Conservation (phyloP, 2,113 vertebrate genomes). For the Pogona vitticeps region DNA sequence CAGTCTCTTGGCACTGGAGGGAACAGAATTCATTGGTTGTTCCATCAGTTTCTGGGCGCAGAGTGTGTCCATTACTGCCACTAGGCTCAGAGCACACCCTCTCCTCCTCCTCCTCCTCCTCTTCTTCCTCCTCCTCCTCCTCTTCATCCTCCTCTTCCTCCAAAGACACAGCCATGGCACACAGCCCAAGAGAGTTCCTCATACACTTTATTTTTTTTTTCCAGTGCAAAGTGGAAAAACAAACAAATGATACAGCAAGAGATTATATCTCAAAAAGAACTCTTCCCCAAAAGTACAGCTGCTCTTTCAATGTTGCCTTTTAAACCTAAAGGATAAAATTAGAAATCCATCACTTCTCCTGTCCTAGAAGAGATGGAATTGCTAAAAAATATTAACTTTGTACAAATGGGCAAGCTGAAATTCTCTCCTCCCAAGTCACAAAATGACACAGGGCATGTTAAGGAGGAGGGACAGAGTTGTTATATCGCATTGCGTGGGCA, state of each 20-base stretch:
- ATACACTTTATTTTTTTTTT: not conserved
- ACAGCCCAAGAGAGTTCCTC: not conserved
- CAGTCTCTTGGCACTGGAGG: not conserved
- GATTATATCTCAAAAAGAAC: not conserved
- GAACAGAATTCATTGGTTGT: slow-evolving; percentile 9
- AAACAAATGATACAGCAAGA: not conserved
- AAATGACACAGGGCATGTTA: not conserved
- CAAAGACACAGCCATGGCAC: slow-evolving; percentile 13
- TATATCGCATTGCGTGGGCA: not conserved
- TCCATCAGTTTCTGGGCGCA: not conserved
- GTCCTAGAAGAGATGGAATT: not conserved
- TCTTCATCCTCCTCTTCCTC: not conserved
- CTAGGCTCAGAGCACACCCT: not conserved
- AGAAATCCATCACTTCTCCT: not conserved
- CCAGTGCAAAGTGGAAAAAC: slow-evolving; percentile 13
- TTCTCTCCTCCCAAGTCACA: not conserved
- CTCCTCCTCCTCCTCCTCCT: no score
- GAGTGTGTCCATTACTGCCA: rapidly evolving
- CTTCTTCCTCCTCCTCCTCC: not conserved
- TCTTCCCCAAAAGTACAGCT: not conserved
- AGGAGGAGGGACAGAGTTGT: not conserved
- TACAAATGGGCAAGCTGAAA: not conserved
- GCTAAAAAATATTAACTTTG: not conserved
- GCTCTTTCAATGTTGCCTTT: not conserved
- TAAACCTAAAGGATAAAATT: not conserved